Evolutionary conservation across 1,140 invertebrate genomes (phyloP).

Genomic region (Papilio dardanus): DNA sequence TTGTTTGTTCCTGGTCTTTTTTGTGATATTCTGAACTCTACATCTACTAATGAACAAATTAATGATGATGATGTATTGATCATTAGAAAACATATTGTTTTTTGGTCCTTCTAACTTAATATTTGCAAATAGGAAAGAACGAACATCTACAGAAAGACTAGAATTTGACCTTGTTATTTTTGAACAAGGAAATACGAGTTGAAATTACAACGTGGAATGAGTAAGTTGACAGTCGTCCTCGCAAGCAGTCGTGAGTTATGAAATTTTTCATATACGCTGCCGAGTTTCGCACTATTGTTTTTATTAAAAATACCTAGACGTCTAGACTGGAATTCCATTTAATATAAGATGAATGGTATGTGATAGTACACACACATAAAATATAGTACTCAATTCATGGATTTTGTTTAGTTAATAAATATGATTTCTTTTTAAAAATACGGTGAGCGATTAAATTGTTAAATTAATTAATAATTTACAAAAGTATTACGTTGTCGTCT

Average conservation of each 20-base stretch:
- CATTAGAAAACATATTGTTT: too few species aligned
- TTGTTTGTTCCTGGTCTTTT: too few species aligned
- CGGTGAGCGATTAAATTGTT: too few species aligned
- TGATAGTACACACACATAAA: neutral
- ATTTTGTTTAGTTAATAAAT: neutral
- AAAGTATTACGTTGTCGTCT: neutral
- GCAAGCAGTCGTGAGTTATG: slow-evolving; percentile 31
- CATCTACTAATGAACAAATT: too few species aligned
- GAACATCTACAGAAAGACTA: neutral
- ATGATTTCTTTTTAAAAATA: too few species aligned
- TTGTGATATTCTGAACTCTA: too few species aligned
- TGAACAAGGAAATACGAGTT: neutral
- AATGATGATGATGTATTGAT: neutral
- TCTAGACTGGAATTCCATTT: slow-evolving; percentile 34
- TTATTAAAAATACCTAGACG: slow-evolving; percentile 38
- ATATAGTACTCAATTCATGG: neutral
- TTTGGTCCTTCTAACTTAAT: too few species aligned
- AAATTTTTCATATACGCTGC: slow-evolving; percentile 33
- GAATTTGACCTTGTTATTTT: slow-evolving; percentile 5
- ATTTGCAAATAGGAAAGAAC: too few species aligned
- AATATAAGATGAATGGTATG: slow-evolving; percentile 26
- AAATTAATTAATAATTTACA: neutral
- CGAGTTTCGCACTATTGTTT: slow-evolving; percentile 25
- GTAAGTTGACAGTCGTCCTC: slow-evolving; percentile 34
- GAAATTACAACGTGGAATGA: slow-evolving; percentile 29